phyloP scores from a whole-genome alignment of 2,113 vertebrate species.

The Pseudorhombus dupliciocellatus region DNA sequence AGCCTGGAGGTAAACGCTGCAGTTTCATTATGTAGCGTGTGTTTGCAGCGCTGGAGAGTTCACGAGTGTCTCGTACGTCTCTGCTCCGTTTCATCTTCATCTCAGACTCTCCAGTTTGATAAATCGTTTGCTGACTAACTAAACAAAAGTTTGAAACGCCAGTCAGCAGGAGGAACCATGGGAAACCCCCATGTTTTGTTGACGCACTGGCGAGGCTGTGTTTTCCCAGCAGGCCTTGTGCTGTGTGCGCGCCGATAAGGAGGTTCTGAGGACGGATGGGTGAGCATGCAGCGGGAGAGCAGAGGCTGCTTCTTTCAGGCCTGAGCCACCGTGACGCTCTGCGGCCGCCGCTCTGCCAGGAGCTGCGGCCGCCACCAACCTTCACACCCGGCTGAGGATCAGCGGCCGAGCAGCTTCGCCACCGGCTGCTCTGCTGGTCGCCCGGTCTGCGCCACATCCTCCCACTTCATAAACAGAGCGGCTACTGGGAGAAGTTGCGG shows the following conservation, averaged over 20 bases:
- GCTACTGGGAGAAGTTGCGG: no score
- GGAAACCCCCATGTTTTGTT: no score
- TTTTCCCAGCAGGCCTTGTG: conserved; percentile 26
- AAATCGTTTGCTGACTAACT: conserved; percentile 25
- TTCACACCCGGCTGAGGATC: no score
- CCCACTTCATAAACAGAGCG: no score
- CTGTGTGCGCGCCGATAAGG: conserved; percentile 26
- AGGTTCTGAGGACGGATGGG: conserved; percentile 3
- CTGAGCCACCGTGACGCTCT: not conserved
- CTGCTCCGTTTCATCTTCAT: conserved; percentile 7
- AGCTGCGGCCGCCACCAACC: no score
- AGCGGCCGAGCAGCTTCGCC: no score
- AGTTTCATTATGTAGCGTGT: conserved; percentile 33
- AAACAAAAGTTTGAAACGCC: not conserved
- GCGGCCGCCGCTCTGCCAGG: no score
- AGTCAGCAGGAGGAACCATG: no score
- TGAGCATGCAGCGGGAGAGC: not conserved
- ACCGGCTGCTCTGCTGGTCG: not conserved
- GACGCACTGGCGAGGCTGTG: no score
- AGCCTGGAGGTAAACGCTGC: conserved; percentile 23
- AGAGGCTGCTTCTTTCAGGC: not conserved
- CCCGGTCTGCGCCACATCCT: no score
- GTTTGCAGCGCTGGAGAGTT: not conserved
- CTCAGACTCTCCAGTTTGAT: conserved; percentile 14
- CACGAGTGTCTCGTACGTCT: conserved; percentile 1